phyloP scores from a whole-genome alignment of 2,797 vertebrate genomes.

The Poecilia picta region DNA sequence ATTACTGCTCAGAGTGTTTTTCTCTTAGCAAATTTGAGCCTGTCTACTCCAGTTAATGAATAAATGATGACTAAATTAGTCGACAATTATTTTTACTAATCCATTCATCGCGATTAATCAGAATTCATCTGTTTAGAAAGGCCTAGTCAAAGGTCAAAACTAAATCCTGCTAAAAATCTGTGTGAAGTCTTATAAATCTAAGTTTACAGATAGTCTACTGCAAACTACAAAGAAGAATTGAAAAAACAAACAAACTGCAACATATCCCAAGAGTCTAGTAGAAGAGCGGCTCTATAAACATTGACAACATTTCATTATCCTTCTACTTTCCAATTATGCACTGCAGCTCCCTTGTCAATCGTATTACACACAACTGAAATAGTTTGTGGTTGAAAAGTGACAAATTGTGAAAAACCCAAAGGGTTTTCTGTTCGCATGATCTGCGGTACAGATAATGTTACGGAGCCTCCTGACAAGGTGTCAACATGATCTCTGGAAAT shows the following conservation, averaged over 20 bases:
- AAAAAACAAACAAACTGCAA: background rate
- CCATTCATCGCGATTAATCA: no score
- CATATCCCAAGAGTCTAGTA: no score
- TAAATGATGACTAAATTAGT: no score
- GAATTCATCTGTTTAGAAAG: background rate
- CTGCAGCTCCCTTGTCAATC: no score
- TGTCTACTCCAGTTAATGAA: no score
- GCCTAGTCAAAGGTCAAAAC: background rate
- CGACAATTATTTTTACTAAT: no score
- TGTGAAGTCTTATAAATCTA: background rate
- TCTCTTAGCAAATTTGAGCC: no score
- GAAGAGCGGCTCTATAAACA: background rate
- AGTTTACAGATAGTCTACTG: background rate
- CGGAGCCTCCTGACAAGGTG: constrained; percentile 63
- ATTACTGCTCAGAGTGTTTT: no score
- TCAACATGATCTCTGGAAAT: constrained; percentile 69
- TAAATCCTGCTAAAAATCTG: background rate
- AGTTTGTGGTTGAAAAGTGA: background rate
- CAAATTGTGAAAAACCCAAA: background rate
- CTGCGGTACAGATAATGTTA: constrained; percentile 62
- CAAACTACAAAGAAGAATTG: background rate
- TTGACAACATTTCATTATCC: background rate
- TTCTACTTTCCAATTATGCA: background rate
- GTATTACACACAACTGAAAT: background rate
- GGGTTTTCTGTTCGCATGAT: constrained; percentile 51